Evolutionary conservation across 2,797 vertebrate genomes (phyloP).

Genomic region (Spizella passerina): DNA sequence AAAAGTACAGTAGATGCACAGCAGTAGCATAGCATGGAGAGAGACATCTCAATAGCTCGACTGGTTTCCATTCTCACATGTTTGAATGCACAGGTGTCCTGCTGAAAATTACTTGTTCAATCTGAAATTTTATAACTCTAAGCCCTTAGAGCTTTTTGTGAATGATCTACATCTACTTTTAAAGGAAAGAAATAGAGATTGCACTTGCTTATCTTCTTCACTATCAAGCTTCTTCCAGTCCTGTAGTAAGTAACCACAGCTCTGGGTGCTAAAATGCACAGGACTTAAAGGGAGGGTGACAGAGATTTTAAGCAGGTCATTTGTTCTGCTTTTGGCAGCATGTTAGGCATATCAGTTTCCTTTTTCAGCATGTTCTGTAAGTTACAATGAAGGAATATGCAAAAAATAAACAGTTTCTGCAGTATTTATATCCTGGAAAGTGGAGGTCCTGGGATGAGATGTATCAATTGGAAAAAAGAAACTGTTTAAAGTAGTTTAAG

Average conservation of each 20-base stretch:
- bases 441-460: background rate
- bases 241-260: background rate
- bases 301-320: background rate
- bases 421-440: background rate
- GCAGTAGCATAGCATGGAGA: background rate
- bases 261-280: background rate
- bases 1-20: background rate
- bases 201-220: background rate
- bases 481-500: background rate
- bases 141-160: background rate
- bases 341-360: background rate
- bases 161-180: background rate
- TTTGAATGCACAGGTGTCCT: background rate
- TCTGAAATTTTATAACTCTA: background rate
- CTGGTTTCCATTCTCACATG: background rate
- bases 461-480: background rate
- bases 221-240: background rate
- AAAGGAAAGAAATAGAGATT: background rate
- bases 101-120: background rate
- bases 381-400: background rate
- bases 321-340: background rate
- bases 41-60: background rate
- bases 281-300: background rate
- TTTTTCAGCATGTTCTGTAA: background rate
- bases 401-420: background rate